phyloP scores from a whole-genome alignment of 2,113 vertebrate genomes.

The Monarcha castaneiventris region DNA sequence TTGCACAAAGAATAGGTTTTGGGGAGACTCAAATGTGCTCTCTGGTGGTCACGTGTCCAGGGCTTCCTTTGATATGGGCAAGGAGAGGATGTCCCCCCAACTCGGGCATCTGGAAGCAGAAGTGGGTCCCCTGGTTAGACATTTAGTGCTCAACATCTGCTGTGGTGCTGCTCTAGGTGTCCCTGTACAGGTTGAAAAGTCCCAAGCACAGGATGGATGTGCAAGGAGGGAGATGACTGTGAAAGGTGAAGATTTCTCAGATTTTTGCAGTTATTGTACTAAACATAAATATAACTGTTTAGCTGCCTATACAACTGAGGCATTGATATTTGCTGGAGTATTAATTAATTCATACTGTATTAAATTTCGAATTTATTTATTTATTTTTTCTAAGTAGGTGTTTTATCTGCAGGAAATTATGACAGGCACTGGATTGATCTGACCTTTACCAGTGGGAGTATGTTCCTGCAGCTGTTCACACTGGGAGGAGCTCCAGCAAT shows the following conservation, averaged over 20 bases:
- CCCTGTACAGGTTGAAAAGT: not conserved
- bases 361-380: not conserved
- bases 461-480: not conserved
- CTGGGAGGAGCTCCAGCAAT: not conserved
- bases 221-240: not conserved
- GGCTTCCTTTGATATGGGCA: not conserved
- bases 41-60: not conserved
- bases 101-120: not conserved
- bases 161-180: not conserved
- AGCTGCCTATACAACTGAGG: not conserved
- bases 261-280: not conserved
- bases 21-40: not conserved
- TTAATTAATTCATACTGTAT: not conserved
- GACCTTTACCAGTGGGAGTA: not conserved
- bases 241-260: not conserved
- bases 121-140: not conserved
- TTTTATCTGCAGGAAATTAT: not conserved
- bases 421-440: not conserved
- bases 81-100: not conserved
- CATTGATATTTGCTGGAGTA: not conserved
- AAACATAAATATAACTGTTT: not conserved
- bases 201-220: rapidly evolving
- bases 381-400: not conserved
- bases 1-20: not conserved
- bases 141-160: not conserved